A percentile compares a stretch with the other conserved stretches of the same genome.
Evolutionary conservation across 2,888 invertebrate genomes (phyloP).

Genomic region (Cryptocephalus primarius): DNA sequence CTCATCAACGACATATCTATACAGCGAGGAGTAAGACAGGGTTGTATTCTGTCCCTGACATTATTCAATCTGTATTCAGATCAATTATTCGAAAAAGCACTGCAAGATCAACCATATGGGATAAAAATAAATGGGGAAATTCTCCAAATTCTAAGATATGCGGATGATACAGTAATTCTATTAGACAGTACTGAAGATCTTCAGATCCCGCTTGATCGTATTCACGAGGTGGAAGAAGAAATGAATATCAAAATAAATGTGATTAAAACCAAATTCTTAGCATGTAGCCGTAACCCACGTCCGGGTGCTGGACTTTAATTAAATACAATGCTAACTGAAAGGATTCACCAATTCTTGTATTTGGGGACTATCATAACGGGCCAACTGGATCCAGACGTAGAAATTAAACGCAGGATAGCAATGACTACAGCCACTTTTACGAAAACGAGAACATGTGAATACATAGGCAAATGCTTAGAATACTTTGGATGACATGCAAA

Average conservation of each 20-base stretch:
- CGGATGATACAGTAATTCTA: not conserved
- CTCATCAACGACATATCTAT: not conserved
- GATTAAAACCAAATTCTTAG: not conserved
- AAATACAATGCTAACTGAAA: not conserved
- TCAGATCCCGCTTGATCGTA: no score
- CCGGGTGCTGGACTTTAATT: not conserved
- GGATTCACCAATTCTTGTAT: not conserved
- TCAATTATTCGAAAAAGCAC: conserved; percentile 1
- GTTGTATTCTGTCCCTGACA: no score
- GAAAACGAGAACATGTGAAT: not conserved
- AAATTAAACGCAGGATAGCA: not conserved
- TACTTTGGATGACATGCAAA: not conserved
- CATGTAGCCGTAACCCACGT: no score
- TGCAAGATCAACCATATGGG: conserved; percentile 1
- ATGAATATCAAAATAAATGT: not conserved
- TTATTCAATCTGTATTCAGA: no score
- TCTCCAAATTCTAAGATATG: not conserved
- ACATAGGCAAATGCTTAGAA: not conserved
- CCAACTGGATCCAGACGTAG: not conserved
- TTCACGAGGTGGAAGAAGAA: no score
- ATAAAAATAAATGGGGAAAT: not conserved
- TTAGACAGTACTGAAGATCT: not conserved
- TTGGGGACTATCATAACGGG: not conserved
- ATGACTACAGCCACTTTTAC: not conserved
- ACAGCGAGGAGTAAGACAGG: not conserved